Evolutionary conservation across 2,888 invertebrate genomes (phyloP).

Genomic region (Amblyjoppa fuscipennis): DNA sequence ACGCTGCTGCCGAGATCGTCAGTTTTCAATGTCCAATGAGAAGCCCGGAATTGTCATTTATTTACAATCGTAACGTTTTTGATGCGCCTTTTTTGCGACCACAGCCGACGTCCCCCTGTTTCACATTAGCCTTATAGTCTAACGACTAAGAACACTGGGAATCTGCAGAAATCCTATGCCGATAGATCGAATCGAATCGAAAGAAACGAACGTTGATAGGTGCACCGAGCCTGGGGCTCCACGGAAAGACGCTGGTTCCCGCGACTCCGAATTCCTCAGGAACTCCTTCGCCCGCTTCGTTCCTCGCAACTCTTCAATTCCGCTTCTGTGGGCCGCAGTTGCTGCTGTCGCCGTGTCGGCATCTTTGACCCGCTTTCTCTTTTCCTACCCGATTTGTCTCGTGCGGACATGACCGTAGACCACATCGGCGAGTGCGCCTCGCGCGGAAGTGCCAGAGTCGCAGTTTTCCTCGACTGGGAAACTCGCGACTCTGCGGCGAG

Average conservation of each 20-base stretch:
- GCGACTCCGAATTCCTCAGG: constrained; percentile 37
- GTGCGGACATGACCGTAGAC: constrained; percentile 71
- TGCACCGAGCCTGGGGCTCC: neutral
- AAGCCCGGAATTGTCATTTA: too few relatives aligned
- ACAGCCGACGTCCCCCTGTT: too few relatives aligned
- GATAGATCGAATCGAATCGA: neutral
- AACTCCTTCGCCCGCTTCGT: constrained; percentile 16
- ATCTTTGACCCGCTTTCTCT: constrained; percentile 85
- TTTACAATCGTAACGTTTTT: too few relatives aligned
- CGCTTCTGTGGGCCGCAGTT: constrained; percentile 42
- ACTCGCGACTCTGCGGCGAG: constrained; percentile 67
- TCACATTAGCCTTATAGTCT: too few relatives aligned
- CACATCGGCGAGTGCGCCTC: constrained; percentile 48
- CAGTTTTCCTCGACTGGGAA: constrained; percentile 81
- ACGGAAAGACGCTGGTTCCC: neutral
- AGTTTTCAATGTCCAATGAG: too few relatives aligned
- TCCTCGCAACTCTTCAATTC: constrained; percentile 40
- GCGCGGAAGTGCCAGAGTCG: constrained; percentile 28
- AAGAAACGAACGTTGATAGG: neutral
- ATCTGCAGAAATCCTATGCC: too few relatives aligned
- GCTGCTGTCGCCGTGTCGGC: constrained; percentile 77
- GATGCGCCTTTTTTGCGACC: too few relatives aligned
- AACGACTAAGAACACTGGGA: too few relatives aligned
- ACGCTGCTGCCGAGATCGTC: too few relatives aligned
- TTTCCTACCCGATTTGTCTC: constrained; percentile 84